Evolutionary conservation across 2,797 vertebrate species (phyloP).

Genomic region (Parambassis ranga): DNA sequence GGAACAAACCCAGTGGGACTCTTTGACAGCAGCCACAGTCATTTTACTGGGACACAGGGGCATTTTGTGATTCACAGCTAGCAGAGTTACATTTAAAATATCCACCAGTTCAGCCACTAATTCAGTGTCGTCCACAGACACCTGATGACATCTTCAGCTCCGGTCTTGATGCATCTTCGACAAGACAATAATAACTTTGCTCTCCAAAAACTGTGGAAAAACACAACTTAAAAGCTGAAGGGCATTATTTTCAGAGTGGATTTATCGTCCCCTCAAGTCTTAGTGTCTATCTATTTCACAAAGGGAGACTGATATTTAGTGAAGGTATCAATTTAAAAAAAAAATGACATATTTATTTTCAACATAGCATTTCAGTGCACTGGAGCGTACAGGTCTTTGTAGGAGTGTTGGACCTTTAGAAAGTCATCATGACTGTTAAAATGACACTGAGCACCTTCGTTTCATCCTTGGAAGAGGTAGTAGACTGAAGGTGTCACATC

Average conservation of each 20-base stretch:
- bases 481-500: no score
- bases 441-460: no score
- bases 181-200: not conserved
- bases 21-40: conserved; percentile 28
- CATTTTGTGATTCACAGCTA: conserved; percentile 10
- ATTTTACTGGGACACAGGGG: conserved; percentile 24
- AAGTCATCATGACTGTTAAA: no score
- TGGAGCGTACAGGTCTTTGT: no score
- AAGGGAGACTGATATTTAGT: no score
- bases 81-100: conserved; percentile 1
- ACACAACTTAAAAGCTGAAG: not conserved
- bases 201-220: not conserved
- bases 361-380: no score
- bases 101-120: not conserved
- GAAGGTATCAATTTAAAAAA: no score
- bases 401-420: no score
- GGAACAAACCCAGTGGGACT: conserved; percentile 46
- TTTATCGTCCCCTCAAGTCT: not conserved
- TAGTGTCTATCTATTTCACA: not conserved
- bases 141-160: not conserved
- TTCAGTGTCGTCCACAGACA: not conserved
- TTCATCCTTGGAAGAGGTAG: no score
- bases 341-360: no score
- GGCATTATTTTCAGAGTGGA: not conserved
- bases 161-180: not conserved